Evolutionary conservation across 2,888 invertebrate genomes (phyloP), one percentile per base, ranked within the genome.

Genomic region (Xestobium rufovillosum): DNA sequence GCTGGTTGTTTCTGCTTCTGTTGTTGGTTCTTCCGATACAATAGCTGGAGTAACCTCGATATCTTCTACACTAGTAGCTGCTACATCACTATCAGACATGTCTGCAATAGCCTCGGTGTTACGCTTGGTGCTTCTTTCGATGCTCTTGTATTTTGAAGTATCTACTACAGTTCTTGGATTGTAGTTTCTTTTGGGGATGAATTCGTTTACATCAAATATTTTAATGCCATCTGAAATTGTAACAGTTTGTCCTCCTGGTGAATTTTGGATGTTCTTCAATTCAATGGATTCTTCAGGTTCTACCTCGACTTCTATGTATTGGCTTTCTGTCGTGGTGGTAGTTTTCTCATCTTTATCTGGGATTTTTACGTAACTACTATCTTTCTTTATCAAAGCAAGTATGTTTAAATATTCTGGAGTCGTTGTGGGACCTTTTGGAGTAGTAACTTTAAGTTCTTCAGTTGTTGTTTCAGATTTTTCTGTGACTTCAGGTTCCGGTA

Each of bases 61-160:
- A n/a, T n/a, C n/a, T n/a, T n/a, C n/a, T n/a, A n/a, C n/a, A n/a
- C n/a, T 31, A 14, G 31, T 15, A 14, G 8, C 11, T 31, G n/a
- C n/a, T n/a, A n/a, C n/a, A n/a, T n/a, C n/a, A n/a, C n/a, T n/a
- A n/a, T n/a, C n/a, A n/a, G n/a, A n/a, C n/a, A n/a, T n/a, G n/a
- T n/a, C n/a, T n/a, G n/a, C n/a, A n/a, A n/a, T n/a, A n/a, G n/a
- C n/a, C n/a, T n/a, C n/a, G n/a, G n/a, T n/a, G n/a, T n/a, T n/a
- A n/a, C n/a, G n/a, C n/a, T n/a, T n/a, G n/a, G n/a, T n/a, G n/a
- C n/a, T 48, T 23, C 64, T 43, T 41, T 59, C 50, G 26, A 66
- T 66, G 3, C 60, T 62, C 49, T 61, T 63, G 31, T 66, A 66
- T 42, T 63, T 66, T 0, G 63, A 62, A 26, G 57, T 60, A 42